Base-by-base conservation (phyloP, 2,797 vertebrate genomes). In the Silurus lanzhouensis region DNA sequence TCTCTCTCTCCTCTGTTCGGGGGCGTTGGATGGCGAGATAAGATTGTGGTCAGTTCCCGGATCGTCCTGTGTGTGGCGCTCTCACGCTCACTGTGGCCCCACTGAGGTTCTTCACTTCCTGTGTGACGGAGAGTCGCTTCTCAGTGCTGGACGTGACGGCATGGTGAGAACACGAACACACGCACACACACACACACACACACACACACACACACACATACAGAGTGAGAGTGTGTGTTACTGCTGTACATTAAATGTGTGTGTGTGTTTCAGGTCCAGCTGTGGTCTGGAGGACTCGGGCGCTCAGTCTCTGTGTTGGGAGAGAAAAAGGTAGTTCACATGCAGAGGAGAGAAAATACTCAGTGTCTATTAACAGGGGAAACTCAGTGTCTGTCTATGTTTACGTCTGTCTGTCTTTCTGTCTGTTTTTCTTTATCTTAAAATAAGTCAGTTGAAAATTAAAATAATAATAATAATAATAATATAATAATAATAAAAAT, bases 231-330 rank as follows among this genome's bases (percentile, higher is more conserved):
- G 7, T 27, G 71, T 75, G 48, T 48, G 48, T 57, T 57, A 57
- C 13, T 55, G 6, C 13, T 61, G 5, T 60, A 78, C 31, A 44
- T 5, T 44, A 61, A 60, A 8, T 14, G 1, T 58, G 1, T n/a
- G 1, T n/a, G 52, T 61, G 64, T 79, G 27, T 83, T 81, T 78
- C 91, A 97, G 97, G 93, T 97, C 81, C 94, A 96, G 77, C 90
- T 98, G 61, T 97, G 96, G 95, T 96, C 96, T 13, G 96, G 95
- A 0, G 95, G 94, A 89, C 95, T 97, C 3, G 96, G 97, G 12
- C 89, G 82, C 13, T 93, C 92, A n/a, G 81, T 93, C 7, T 87
- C 88, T 0, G 66, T 83, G 5, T 91, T 95, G 72, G 91, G 92
- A 89, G 88, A 70, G 0, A 75, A 91, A 61, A 60, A 89, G n/a